Evolutionary conservation across 1,140 invertebrate species (phyloP), one percentile per base, ranked within the genome.

Genomic region (Penaeus vannamei): DNA sequence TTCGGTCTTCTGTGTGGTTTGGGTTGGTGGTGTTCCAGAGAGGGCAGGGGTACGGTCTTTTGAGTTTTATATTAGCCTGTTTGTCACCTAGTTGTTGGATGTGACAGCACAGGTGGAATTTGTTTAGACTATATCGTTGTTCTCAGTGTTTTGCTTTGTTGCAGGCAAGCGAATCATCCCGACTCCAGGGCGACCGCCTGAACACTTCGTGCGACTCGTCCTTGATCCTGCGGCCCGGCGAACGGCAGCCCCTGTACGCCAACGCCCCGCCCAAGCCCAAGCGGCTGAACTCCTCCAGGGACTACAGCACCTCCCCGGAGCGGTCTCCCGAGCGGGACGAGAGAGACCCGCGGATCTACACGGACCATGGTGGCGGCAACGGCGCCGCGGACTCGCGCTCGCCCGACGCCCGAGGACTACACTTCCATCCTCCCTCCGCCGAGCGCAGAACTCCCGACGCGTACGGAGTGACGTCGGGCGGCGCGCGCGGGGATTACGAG

Each of bases 241-340:
- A 85, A 62, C 91, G 91, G 36, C 96, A 96, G 91, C 97, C 96
- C 0, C 94, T 97, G 3, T 98, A 98, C 92, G 97, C 96, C 12
- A 98, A 98, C 94, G 96, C 97, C 4, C 97, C 97, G 12, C 97
- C 97, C 1, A 98, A 98, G 93, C 97, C 97, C 1, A 94, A 96
- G 92, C 94, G 97, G 62, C 91, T 95, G n/a, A 94, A 93, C 88
- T 93, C 94, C 26, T 95, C 95, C 5, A 95, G 95, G 64, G 96
- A 96, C 89, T 93, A 85, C 53, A 90, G 87, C 91, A 95, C 95
- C 64, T 96, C 96, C 1, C 95, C 96, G 0, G 96, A 95, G 89
- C 92, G 92, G 3, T 93, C 93, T 62, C 92, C 92, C 0, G 93
- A 93, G 92, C 42, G 23, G 91, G 46, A 92, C 93, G 80, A 93